Conservation (phyloP, 2,888 invertebrate genomes). For the Eupithecia pulchellata region DNA sequence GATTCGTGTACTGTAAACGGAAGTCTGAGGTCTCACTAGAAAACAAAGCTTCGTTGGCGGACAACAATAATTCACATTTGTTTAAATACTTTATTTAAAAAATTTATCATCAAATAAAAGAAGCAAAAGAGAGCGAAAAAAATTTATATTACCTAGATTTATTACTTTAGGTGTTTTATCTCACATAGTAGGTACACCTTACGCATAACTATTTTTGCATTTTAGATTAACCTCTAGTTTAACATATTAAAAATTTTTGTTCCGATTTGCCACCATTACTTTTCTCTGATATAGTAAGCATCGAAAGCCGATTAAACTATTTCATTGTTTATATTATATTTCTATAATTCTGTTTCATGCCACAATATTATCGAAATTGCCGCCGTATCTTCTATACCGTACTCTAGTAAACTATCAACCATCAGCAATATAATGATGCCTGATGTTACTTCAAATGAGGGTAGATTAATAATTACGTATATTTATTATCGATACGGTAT, state of each 20-base stretch:
- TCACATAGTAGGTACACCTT: neutral
- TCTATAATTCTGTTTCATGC: neutral
- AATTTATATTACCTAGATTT: no score
- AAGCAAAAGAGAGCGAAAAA: no score
- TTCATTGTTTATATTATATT: neutral
- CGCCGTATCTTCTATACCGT: neutral
- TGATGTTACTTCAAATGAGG: conserved; percentile 1
- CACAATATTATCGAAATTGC: neutral
- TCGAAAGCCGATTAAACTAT: neutral
- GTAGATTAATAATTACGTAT: neutral
- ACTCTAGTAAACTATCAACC: neutral
- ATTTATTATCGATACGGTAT: neutral
- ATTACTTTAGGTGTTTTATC: neutral
- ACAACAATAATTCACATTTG: neutral
- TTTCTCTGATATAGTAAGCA: conserved; percentile 11
- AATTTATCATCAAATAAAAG: no score
- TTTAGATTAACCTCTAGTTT: neutral
- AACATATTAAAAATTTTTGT: neutral
- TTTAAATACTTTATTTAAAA: no score
- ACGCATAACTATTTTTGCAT: neutral
- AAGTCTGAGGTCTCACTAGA: neutral
- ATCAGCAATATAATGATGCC: neutral
- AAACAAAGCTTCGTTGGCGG: neutral
- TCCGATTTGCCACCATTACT: neutral
- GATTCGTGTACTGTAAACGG: neutral